phyloP scores from a whole-genome alignment of 23 tunicate species.

The Halocynthia roretzi region DNA sequence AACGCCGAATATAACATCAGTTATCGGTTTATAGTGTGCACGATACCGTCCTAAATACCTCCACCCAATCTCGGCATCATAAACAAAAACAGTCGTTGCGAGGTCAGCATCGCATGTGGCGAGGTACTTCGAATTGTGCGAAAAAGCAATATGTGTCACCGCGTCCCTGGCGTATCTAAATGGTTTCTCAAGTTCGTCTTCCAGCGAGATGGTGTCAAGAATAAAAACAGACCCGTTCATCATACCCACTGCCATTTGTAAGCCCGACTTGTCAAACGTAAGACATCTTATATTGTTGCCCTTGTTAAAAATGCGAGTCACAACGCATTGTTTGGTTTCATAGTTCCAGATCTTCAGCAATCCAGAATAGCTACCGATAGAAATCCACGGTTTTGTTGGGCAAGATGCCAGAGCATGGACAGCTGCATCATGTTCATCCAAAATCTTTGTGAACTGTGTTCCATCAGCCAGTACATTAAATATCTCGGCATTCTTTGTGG shows the following conservation, averaged over 20 bases:
- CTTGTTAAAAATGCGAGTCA: conserved; percentile 60
- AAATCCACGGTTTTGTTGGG: conserved; percentile 73
- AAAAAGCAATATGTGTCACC: conserved; percentile 69
- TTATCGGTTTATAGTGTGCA: conserved; percentile 80
- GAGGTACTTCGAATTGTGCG: conserved; percentile 64
- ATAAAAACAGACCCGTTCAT: conserved; percentile 59
- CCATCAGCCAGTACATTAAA: conserved; percentile 45
- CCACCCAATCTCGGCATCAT: conserved; percentile 42
- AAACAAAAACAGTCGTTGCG: conserved; percentile 53
- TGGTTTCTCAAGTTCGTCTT: conserved; percentile 16
- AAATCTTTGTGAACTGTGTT: conserved; percentile 23
- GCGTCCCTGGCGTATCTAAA: conserved; percentile 66
- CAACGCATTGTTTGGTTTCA: conserved; percentile 62
- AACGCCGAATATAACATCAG: conserved; percentile 64
- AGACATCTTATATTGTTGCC: conserved; percentile 46
- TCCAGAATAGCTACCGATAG: conserved; percentile 80
- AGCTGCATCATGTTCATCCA: conserved; percentile 64
- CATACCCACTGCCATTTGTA: conserved; percentile 74
- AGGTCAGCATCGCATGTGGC: conserved; percentile 76
- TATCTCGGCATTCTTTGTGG: conserved; percentile 69
- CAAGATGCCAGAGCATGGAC: conserved; percentile 71
- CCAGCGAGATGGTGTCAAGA: conserved; percentile 54
- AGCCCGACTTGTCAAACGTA: conserved; percentile 52
- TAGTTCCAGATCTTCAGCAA: conserved; percentile 77
- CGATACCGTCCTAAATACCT: conserved; percentile 79